phyloP scores from a whole-genome alignment of 2,797 vertebrate species.

The Oceanodroma leucorhoa region DNA sequence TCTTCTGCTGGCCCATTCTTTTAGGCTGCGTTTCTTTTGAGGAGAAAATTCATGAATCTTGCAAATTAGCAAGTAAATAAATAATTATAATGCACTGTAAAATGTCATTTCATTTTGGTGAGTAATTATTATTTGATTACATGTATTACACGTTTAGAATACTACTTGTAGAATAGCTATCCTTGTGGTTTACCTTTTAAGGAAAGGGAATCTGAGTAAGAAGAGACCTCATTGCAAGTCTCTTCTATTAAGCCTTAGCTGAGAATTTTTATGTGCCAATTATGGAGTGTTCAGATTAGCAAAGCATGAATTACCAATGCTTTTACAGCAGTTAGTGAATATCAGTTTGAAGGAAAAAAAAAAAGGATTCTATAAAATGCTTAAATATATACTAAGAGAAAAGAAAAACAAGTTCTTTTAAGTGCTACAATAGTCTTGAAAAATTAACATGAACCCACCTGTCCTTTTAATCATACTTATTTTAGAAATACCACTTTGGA shows the following conservation, averaged over 20 bases:
- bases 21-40: background rate
- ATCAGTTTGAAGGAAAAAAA: background rate
- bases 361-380: background rate
- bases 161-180: background rate
- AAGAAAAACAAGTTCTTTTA: conserved; percentile 5
- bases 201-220: background rate
- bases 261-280: background rate
- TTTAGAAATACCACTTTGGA: conserved; percentile 34
- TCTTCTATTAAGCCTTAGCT: background rate
- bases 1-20: background rate
- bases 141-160: background rate
- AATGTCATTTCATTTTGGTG: background rate
- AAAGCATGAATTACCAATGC: background rate
- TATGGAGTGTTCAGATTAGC: background rate
- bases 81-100: background rate
- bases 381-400: background rate
- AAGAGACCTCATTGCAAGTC: background rate
- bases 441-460: background rate
- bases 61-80: background rate
- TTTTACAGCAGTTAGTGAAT: background rate
- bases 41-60: background rate
- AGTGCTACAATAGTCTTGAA: background rate
- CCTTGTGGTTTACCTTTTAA: background rate
- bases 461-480: conserved; percentile 7
- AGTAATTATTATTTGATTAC: background rate